These are phyloP conservation scores for Ormyrus rosae DNA, from an alignment of 2,888 invertebrate species.

Conservation along the genomic window DNA sequence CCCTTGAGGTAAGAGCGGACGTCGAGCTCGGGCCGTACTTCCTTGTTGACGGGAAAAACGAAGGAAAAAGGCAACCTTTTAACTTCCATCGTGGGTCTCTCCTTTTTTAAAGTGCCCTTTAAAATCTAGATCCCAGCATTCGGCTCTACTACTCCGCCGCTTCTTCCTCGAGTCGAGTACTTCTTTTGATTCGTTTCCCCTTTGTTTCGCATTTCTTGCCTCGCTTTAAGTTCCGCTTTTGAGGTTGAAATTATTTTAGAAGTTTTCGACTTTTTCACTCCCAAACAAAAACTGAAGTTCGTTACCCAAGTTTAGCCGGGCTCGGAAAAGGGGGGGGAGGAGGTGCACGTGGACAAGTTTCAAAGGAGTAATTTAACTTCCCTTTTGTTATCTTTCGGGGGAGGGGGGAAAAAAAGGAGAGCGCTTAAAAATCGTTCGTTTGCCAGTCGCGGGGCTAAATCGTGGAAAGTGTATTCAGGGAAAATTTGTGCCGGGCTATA, in stretches of 20 bases:
- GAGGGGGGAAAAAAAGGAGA: background rate
- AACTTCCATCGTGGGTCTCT: slow-evolving; percentile 27
- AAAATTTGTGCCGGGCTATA: slow-evolving; percentile 37
- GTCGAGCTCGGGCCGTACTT: background rate
- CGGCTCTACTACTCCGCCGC: background rate
- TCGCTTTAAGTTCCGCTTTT: slow-evolving; percentile 14
- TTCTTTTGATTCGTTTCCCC: slow-evolving; percentile 30
- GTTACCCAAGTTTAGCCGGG: slow-evolving; percentile 25
- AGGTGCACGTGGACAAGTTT: background rate
- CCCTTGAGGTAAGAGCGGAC: slow-evolving; percentile 14
- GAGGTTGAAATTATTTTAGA: slow-evolving; percentile 46
- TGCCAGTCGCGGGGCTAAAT: slow-evolving; percentile 37
- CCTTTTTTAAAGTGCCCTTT: slow-evolving; percentile 39
- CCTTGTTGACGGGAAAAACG: slow-evolving; percentile 3
- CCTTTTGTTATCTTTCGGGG: slow-evolving; percentile 30
- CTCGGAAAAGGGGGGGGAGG: slow-evolving; percentile 3
- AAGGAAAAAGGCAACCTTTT: slow-evolving; percentile 24
- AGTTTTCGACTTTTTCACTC: slow-evolving; percentile 41
- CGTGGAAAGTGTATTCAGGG: slow-evolving; percentile 39
- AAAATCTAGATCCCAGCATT: slow-evolving; percentile 9
- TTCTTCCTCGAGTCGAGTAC: slow-evolving; percentile 11
- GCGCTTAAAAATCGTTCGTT: slow-evolving; percentile 42
- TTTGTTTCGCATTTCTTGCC: slow-evolving; percentile 4
- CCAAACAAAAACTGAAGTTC: slow-evolving; percentile 47
- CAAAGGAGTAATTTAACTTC: slow-evolving; percentile 41